These are phyloP conservation scores for Calephelis nemesis DNA, from an alignment of 1,140 invertebrate genomes.

Conservation along the genomic window DNA sequence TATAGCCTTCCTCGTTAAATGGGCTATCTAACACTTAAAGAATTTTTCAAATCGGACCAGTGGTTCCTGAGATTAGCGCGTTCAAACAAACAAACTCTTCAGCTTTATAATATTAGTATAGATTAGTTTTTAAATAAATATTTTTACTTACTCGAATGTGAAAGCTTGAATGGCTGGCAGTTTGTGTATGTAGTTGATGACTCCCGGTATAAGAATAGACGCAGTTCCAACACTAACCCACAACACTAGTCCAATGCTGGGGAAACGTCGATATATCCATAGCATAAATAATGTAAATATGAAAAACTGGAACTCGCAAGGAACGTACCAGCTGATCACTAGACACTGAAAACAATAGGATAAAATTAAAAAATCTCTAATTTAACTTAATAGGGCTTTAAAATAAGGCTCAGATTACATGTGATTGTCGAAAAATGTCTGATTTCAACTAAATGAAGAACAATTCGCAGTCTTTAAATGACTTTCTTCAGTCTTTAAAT, in stretches of 20 bases:
- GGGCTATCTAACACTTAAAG: too few relatives aligned
- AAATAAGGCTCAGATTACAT: too few relatives aligned
- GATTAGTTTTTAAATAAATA: not conserved
- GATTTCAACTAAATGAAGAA: too few relatives aligned
- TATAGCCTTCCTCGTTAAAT: too few relatives aligned
- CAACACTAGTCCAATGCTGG: constrained; percentile 39
- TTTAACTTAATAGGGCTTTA: too few relatives aligned
- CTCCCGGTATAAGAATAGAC: constrained; percentile 65
- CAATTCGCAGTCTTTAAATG: too few relatives aligned
- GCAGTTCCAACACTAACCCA: constrained; percentile 41
- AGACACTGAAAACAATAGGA: constrained; percentile 80
- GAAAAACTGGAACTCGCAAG: constrained; percentile 89
- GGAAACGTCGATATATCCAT: constrained; percentile 69
- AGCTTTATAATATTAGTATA: too few relatives aligned
- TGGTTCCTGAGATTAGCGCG: too few relatives aligned
- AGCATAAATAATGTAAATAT: constrained; percentile 81
- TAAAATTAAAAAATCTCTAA: not conserved
- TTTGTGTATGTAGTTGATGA: constrained; percentile 69
- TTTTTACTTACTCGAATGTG: constrained; percentile 71
- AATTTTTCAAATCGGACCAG: too few relatives aligned
- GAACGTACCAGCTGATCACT: constrained; percentile 87
- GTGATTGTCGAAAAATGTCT: too few relatives aligned
- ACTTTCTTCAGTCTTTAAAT: too few relatives aligned
- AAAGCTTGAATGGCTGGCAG: constrained; percentile 76
- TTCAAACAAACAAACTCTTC: too few relatives aligned